Evolutionary conservation across 1,140 invertebrate genomes (phyloP).

Genomic region (Lepidurus arcticus): DNA sequence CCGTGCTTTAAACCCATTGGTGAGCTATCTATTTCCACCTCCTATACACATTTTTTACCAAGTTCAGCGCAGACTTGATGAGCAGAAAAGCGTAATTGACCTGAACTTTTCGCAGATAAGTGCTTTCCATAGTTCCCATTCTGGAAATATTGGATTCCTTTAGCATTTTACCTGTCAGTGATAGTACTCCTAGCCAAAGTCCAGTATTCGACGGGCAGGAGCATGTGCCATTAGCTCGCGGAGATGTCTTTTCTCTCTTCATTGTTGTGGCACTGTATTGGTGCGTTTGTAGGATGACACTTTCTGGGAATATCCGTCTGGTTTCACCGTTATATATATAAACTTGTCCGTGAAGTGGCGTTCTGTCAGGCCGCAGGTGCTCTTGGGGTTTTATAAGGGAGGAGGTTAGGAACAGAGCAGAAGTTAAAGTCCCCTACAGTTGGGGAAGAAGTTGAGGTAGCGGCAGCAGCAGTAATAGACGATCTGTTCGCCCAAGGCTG

Average conservation of each 20-base stretch:
- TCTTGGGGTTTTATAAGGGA: background rate
- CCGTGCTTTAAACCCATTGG: no score
- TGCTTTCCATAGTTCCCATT: no score
- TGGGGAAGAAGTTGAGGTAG: background rate
- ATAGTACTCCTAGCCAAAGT: background rate
- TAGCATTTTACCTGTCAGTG: background rate
- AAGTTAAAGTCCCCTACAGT: background rate
- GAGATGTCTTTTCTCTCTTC: background rate
- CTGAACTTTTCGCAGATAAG: no score
- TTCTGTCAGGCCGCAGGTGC: conserved; percentile 11
- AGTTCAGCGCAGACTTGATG: no score
- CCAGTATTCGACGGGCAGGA: background rate
- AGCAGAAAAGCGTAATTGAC: no score
- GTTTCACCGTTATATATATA: background rate
- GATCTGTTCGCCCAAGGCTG: conserved; percentile 2
- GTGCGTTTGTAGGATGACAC: background rate
- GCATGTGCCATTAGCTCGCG: background rate
- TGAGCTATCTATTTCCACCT: no score
- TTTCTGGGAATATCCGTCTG: background rate
- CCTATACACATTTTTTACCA: no score
- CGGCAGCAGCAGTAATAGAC: background rate
- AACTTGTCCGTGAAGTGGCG: background rate
- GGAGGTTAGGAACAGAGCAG: background rate
- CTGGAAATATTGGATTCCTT: no score
- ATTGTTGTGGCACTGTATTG: background rate